Evolutionary conservation across 2,113 vertebrate genomes (phyloP).

Genomic region (Scartelaos histophorus): DNA sequence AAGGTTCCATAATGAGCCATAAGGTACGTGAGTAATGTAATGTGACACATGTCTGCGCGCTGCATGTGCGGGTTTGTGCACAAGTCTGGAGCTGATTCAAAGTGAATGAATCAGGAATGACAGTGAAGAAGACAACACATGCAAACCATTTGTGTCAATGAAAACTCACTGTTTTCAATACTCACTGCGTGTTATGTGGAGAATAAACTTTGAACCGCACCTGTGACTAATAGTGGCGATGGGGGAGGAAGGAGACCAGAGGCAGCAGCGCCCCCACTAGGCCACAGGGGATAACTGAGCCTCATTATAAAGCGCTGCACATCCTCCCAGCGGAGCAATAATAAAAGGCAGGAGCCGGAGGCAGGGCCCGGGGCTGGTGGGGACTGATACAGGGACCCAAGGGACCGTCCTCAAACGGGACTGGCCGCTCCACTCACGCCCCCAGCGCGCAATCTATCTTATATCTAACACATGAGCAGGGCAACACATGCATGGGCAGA

Average conservation of each 20-base stretch:
- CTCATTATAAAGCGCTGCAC: conserved; percentile 90
- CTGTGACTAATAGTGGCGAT: conserved; percentile 23
- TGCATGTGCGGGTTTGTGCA: not conserved
- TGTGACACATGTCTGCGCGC: not conserved
- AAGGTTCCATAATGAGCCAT: too few relatives aligned
- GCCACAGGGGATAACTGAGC: conserved; percentile 50
- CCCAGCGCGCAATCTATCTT: conserved; percentile 44
- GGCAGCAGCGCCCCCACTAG: conserved; percentile 17
- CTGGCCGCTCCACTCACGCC: conserved; percentile 37
- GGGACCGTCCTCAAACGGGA: conserved; percentile 51
- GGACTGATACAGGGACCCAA: conserved; percentile 86
- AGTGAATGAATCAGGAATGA: not conserved
- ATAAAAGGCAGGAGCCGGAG: conserved; percentile 81
- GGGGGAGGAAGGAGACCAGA: conserved; percentile 33
- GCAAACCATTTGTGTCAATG: not conserved
- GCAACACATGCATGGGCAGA: too few relatives aligned
- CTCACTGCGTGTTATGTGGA: conserved; percentile 6
- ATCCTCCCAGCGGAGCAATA: conserved; percentile 82
- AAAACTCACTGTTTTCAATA: not conserved
- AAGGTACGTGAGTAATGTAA: too few relatives aligned
- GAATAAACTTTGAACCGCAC: conserved; percentile 10
- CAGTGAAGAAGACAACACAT: not conserved
- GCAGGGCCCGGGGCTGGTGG: conserved; percentile 76
- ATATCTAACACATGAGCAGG: not conserved
- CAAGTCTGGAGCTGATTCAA: conserved; percentile 1